Percentiles rank a stretch among this genome's conserved stretches.
These are phyloP conservation scores for Chouioia cunea DNA, from an alignment of 2,888 invertebrate genomes.

Conservation along the genomic window DNA sequence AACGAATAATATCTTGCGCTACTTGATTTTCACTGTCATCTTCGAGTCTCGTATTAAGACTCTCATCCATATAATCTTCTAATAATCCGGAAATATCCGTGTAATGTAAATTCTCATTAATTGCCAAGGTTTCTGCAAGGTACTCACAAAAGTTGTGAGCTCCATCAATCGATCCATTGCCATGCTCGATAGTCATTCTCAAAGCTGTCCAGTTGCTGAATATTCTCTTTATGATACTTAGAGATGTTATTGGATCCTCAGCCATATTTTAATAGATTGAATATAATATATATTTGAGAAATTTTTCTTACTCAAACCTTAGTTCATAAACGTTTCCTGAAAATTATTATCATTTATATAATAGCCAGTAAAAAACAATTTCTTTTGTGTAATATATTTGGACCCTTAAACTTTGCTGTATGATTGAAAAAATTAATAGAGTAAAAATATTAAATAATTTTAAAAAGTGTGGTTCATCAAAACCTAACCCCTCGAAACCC, in stretches of 20 bases:
- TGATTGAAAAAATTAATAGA: too few species aligned
- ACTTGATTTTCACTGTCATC: constrained; percentile 61
- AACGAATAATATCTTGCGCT: constrained; percentile 59
- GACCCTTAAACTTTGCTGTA: too few species aligned
- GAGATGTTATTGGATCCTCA: constrained; percentile 50
- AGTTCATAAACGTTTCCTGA: too few species aligned
- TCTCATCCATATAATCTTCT: constrained; percentile 61
- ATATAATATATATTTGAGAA: too few species aligned
- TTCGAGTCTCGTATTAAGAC: constrained; percentile 60
- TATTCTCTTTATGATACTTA: constrained; percentile 55
- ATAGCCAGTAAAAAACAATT: too few species aligned
- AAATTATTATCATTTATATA: too few species aligned
- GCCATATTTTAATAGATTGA: neutral
- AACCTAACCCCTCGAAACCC: too few species aligned
- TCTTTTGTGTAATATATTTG: too few species aligned
- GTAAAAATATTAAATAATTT: too few species aligned
- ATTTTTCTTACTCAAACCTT: too few species aligned
- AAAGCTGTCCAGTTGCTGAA: constrained; percentile 65
- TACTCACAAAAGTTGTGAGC: constrained; percentile 58
- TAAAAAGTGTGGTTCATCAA: too few species aligned
- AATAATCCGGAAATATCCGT: constrained; percentile 59
- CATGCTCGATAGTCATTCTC: constrained; percentile 62
- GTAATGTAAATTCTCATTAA: constrained; percentile 58
- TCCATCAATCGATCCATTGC: constrained; percentile 59
- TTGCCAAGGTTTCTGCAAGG: constrained; percentile 57